Evolutionary conservation across 2,797 vertebrate species (phyloP).

Genomic region (Microchirus variegatus): DNA sequence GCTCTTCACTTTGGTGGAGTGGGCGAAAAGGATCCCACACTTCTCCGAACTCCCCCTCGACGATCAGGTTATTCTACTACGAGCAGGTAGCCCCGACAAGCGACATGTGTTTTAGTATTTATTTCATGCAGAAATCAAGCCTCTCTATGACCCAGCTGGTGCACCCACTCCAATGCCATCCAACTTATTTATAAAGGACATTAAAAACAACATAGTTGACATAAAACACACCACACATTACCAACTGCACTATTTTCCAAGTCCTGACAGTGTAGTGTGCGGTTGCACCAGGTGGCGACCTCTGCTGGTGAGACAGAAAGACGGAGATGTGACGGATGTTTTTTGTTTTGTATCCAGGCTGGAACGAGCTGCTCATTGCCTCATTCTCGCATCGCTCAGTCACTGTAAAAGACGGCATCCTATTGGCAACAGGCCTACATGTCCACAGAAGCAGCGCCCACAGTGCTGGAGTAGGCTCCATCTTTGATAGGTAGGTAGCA

Average conservation of each 20-base stretch:
- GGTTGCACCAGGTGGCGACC: constrained; percentile 44
- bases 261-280: constrained; percentile 31
- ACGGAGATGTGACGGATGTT: constrained; percentile 2
- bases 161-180: too few relatives aligned
- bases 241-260: constrained; percentile 40
- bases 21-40: constrained; percentile 94
- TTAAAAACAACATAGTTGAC: too few relatives aligned
- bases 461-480: constrained; percentile 95
- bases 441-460: constrained; percentile 96
- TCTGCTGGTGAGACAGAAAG: constrained; percentile 56
- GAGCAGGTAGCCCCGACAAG: constrained; percentile 85
- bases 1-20: constrained; percentile 94
- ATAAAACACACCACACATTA: too few relatives aligned
- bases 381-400: constrained; percentile 97
- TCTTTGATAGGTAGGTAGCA: constrained; percentile 90
- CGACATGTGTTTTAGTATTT: background rate
- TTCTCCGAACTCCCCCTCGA: constrained; percentile 92
- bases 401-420: constrained; percentile 94
- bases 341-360: constrained; percentile 69
- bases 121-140: too few relatives aligned
- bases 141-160: too few relatives aligned
- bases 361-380: constrained; percentile 96
- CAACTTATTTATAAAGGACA: too few relatives aligned
- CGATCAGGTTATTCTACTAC: constrained; percentile 95
- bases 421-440: constrained; percentile 92